Evolutionary conservation across 2,797 vertebrate genomes (phyloP), one percentile per base, ranked within the genome.

Genomic region (Pangasius sanitwongsei): DNA sequence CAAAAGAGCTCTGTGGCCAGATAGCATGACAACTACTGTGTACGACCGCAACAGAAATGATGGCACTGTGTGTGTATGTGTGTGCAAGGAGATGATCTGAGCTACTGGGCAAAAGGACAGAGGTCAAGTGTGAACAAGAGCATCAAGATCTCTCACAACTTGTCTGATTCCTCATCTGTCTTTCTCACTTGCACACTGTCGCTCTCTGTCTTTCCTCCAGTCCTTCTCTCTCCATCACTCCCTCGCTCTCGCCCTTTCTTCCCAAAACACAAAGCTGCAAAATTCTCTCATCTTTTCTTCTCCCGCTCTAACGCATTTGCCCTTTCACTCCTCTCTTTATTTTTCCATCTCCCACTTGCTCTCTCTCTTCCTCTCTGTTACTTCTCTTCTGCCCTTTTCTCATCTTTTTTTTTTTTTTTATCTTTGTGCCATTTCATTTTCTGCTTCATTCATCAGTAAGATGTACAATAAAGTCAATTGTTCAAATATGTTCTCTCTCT

Each of bases 121-220:
- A 89, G 92, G 89, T 93, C 92, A 89, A 92, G 74, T 91, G 87
- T 89, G 90, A 88, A 91, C 69, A 87, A 92, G 83, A 87, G 85
- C 80, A 81, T 48, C 85, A 53, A 78, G 88, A 89, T 85, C 80
- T 69, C 67, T 88, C 87, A 59, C 85, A 89, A 77, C 75, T 83
- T 70, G 72, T 89, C 59, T 70, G 82, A 89, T 86, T 88, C 81
- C 55, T 91, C 70, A 89, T 87, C 85, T 67, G 57, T 86, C 83
- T 72, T 89, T 87, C 57, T 91, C 28, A 86, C 88, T 89, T 87
- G 82, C 63, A 83, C 86, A 83, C 59, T 89, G 13, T 53, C 50
- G 67, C 44, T 81, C 87, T 87, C 82, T 87, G 80, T 90, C 74
- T 88, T 44, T 90, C 67, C 18, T 55, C 23, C 67, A 70, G 28